phyloP scores from a whole-genome alignment of 2,797 vertebrate species.

The Ambastaia sidthimunki region DNA sequence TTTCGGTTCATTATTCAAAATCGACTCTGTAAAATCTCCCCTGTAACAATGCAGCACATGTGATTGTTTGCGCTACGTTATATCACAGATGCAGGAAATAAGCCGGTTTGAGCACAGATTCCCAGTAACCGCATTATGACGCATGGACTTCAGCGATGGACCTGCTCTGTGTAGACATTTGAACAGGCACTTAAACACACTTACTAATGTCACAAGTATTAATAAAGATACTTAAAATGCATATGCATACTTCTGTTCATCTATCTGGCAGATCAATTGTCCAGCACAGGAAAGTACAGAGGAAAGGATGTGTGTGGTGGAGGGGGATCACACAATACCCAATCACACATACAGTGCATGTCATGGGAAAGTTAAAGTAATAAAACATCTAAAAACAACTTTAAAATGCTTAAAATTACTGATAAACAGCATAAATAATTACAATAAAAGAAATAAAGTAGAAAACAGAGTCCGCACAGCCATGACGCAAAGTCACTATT shows the following conservation, averaged over 20 bases:
- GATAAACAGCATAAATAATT: neutral
- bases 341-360: neutral
- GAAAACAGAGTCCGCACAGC: neutral
- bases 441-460: neutral
- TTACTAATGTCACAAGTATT: neutral
- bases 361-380: neutral
- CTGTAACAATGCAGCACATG: slow-evolving; percentile 46
- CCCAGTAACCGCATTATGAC: slow-evolving; percentile 85
- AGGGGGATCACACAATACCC: neutral
- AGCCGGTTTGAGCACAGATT: slow-evolving; percentile 74
- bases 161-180: neutral
- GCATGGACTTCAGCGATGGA: slow-evolving; percentile 68
- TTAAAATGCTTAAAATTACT: neutral
- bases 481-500: neutral
- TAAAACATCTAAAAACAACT: neutral
- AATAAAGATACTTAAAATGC: neutral
- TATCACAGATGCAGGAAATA: slow-evolving; percentile 75
- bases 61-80: slow-evolving; percentile 68
- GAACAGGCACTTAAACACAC: neutral
- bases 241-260: neutral
- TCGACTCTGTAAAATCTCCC: slow-evolving; percentile 56
- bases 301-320: neutral
- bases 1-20: slow-evolving; percentile 20
- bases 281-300: neutral
- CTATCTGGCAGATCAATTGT: neutral